A percentile compares a stretch with the other conserved stretches of the same genome.
Conservation (phyloP, 2,113 vertebrate species). For the Malurus melanocephalus region DNA sequence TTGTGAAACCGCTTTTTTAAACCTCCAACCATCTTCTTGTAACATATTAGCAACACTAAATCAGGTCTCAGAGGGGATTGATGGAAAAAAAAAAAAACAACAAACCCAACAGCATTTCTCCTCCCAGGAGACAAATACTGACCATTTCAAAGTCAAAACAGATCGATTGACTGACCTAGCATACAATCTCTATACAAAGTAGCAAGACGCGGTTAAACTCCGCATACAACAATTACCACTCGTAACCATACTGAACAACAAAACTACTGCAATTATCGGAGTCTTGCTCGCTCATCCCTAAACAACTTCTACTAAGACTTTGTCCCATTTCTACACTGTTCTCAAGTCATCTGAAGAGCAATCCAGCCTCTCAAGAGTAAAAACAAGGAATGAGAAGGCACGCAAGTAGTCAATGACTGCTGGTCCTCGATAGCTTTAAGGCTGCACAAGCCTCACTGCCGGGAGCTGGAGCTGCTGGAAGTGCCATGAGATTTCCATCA, state of each 20-base stretch:
- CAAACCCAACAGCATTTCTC: background rate
- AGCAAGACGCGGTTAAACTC: background rate
- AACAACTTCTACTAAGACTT: background rate
- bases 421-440: background rate
- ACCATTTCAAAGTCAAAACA: background rate
- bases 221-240: background rate
- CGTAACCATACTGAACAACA: background rate
- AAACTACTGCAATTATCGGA: fast-evolving
- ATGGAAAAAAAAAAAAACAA: background rate
- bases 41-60: background rate
- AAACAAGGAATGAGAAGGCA: background rate
- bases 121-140: background rate
- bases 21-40: background rate
- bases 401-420: background rate
- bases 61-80: background rate
- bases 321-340: background rate
- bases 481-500: background rate
- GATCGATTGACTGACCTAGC: background rate
- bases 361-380: fast-evolving
- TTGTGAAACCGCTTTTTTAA: background rate
- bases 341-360: background rate
- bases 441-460: fast-evolving
- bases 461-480: background rate
- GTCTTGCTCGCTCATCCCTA: background rate
- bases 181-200: background rate